Evolutionary conservation across 2,113 vertebrate species (phyloP), one percentile per base, ranked within the genome.

Genomic region (Mesitornis unicolor): DNA sequence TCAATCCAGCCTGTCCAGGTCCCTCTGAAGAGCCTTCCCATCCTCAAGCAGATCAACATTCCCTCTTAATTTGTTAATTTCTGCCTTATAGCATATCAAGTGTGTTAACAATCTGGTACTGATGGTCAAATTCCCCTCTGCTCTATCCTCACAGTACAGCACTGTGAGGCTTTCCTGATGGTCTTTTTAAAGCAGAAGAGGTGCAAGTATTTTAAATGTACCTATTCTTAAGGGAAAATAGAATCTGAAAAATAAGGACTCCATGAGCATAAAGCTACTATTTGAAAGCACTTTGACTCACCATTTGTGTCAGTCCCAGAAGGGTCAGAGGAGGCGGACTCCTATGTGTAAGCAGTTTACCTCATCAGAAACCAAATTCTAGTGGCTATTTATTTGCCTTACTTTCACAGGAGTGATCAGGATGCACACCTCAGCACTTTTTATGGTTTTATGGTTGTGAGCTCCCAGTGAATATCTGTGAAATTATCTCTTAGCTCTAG

Each of bases 241-340:
- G 36, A 42, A 38, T 54, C 56, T 82, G 77, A 11, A 78, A 81
- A 91, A 17, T 38, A 82, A 18, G 21, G 57, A 22, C 31, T 82
- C 47, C 0, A 0, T 45, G 22, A 70, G 22, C 35, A 12, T 47
- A 31, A 59, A 84, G 50, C 51, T 85, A 35, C 81, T 91, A 28
- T 84, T 87, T 94, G 84, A 76, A 79, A 91, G 69, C 61, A 48
- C 53, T 91, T 91, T 87, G 85, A 64, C 42, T 93, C 43, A 79
- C 56, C 7, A 8, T 78, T 70, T 87, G 69, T 91, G 69, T 67
- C 84, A 15, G 51, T 64, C 69, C 78, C 74, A 38, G 65, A 56
- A 59, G 84, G 7, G 45, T 21, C 69, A 84, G 74, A 69, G 84
- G 89, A 79, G 71, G 79, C 10, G 0, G 70, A 79, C 74, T 68